phyloP scores from a whole-genome alignment of 1,140 invertebrate genomes.

The Cyrtorhinus lividipennis region DNA sequence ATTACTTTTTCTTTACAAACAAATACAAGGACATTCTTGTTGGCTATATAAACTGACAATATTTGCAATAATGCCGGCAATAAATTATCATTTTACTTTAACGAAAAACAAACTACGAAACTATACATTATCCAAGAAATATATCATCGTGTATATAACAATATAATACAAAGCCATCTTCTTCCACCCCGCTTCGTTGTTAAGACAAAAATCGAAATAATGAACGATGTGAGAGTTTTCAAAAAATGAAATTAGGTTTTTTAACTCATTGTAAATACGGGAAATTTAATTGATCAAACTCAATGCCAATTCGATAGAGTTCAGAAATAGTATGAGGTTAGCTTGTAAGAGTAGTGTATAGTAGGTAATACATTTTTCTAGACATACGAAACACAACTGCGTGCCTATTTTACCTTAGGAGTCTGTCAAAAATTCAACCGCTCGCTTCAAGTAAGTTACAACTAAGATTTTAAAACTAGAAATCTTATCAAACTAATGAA shows the following conservation, averaged over 20 bases:
- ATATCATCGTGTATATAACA: background rate
- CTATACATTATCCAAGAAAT: background rate
- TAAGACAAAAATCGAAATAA: too few species aligned
- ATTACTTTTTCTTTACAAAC: too few species aligned
- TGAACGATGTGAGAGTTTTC: too few species aligned
- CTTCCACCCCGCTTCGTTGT: background rate
- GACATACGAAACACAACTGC: background rate
- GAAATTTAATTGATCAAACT: background rate
- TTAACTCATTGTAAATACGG: background rate
- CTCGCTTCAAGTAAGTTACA: background rate
- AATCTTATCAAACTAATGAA: background rate
- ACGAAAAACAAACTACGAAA: conserved; percentile 4
- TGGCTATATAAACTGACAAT: too few species aligned
- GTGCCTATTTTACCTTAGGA: background rate
- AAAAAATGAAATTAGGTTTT: too few species aligned
- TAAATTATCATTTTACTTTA: background rate
- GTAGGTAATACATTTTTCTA: background rate
- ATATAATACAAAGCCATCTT: background rate
- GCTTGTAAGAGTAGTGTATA: background rate
- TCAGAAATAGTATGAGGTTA: background rate
- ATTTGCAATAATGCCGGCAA: too few species aligned
- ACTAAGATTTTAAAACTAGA: background rate
- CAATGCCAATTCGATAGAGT: too few species aligned
- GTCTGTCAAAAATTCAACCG: background rate
- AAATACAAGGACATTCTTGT: too few species aligned